Base-by-base conservation (phyloP, 2,888 invertebrate genomes). In the Watsonalla cultraria region DNA sequence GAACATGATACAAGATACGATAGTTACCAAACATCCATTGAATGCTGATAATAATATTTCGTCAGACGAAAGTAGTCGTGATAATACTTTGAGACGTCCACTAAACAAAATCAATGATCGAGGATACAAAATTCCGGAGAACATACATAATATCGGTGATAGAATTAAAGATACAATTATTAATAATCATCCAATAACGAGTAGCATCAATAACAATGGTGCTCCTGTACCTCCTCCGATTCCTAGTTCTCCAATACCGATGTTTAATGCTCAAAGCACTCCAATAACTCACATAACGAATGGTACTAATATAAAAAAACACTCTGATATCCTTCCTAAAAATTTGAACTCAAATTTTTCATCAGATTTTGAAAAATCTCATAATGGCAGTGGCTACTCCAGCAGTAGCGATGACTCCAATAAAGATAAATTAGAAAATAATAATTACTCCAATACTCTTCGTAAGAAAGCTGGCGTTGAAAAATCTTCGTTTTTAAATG, bases 1-100 rank as follows among this genome's bases (percentile, higher is more conserved):
- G 51, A 86, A 86, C 56, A 89, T 84, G 78, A 91, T 91, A 61
- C 90, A 91, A 73, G 91, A 91, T 56, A 91, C 91, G n/a, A 85
- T 91, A 47, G 90, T 91, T 2, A 87, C 90, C 39, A 91, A 91
- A 65, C 91, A 91, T 68, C 91, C 91, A 47, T 62, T 90, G 8
- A 91, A 91, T 72, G 70, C 84, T 35, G 90, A 90, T 56, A 78
- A 62, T 55, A 78, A 62, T 60, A 51, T 74, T 34, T 72, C 82
- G 33, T 77, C 82, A 24, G 79, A 63, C n/a, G 87, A 88, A 63
- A 88, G 65, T 55, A 84, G 79, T 56, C 75, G 76, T 15, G 84
- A 84, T 56, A 78, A 70, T 61, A 84, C 84, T 33, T 61, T 84
- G 45, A 80, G 70, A 56, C 73, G 75, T 54, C 70, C 82, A 24